Evolutionary conservation across 2,888 invertebrate species (phyloP).

Genomic region (Stenichneumon culpator): DNA sequence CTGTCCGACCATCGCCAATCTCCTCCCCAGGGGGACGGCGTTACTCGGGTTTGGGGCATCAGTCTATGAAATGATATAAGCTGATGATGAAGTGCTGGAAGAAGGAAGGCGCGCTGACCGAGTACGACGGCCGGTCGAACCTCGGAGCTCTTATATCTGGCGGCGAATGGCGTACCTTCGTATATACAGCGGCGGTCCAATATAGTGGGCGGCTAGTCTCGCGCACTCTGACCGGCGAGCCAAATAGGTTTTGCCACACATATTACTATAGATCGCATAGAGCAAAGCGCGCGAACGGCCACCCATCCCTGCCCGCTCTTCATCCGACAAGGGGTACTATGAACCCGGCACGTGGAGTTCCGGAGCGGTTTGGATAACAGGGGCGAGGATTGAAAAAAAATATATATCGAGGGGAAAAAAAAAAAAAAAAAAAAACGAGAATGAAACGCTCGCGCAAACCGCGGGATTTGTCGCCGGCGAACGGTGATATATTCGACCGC

Average conservation of each 20-base stretch:
- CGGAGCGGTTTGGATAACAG: constrained; percentile 30
- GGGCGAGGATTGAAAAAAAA: constrained; percentile 49
- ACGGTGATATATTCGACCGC: constrained; percentile 64
- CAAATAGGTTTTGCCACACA: constrained; percentile 11
- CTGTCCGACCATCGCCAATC: constrained; percentile 21
- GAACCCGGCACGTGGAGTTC: constrained; percentile 28
- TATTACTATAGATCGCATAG: constrained; percentile 24
- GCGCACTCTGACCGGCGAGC: constrained; percentile 26
- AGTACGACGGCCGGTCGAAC: constrained; percentile 3
- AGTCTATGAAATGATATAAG: constrained; percentile 44
- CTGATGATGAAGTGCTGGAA: constrained; percentile 40
- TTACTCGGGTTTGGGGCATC: constrained; percentile 3
- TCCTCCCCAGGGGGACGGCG: neutral
- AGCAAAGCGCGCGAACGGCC: constrained; percentile 20
- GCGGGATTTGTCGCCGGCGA: constrained; percentile 69
- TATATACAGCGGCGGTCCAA: constrained; percentile 28
- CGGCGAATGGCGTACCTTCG: neutral
- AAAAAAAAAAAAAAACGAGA: constrained; percentile 58
- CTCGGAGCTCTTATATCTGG: constrained; percentile 9
- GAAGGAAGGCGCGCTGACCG: constrained; percentile 34
- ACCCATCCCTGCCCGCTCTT: constrained; percentile 9
- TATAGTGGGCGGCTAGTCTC: constrained; percentile 8
- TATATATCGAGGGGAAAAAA: constrained; percentile 32
- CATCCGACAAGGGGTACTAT: constrained; percentile 23
- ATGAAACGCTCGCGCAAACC: constrained; percentile 63